Percentiles rank a stretch among this genome's conserved stretches.
Evolutionary conservation across 2,888 invertebrate species (phyloP).

Genomic region (Pammene aurita): DNA sequence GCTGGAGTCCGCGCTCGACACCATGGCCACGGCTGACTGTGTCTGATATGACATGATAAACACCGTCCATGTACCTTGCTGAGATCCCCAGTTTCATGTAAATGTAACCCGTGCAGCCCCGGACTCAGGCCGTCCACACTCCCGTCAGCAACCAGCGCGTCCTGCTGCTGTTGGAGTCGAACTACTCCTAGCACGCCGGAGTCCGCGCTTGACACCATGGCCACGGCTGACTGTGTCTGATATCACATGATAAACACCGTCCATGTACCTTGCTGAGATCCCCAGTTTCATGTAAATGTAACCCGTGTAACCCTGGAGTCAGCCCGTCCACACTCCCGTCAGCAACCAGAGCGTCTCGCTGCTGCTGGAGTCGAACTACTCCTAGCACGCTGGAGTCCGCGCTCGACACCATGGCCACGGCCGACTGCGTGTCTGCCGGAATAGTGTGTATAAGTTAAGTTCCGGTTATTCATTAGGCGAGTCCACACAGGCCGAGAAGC

Average conservation of each 20-base stretch:
- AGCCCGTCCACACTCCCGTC: constrained; percentile 15
- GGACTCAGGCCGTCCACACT: constrained; percentile 10
- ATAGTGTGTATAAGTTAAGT: background rate
- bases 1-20: no score
- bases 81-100: constrained; percentile 2
- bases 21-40: no score
- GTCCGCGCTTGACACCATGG: no score
- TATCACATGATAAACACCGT: no score
- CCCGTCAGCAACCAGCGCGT: constrained; percentile 1
- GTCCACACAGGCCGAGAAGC: no score
- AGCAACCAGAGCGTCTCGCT: background rate
- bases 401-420: constrained; percentile 88
- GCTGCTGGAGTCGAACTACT: constrained; percentile 9
- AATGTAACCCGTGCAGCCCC: background rate
- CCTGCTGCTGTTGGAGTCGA: background rate
- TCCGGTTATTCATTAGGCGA: no score
- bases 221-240: no score
- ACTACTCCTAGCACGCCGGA: constrained; percentile 42
- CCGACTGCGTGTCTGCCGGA: constrained; percentile 71
- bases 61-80: no score
- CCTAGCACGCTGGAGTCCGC: constrained; percentile 61
- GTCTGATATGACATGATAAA: no score
- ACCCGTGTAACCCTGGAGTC: background rate
- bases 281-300: constrained; percentile 3
- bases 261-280: constrained; percentile 12